Evolutionary conservation across 2,888 invertebrate species (phyloP), one percentile per base, ranked within the genome.

Genomic region (Protula sp.): DNA sequence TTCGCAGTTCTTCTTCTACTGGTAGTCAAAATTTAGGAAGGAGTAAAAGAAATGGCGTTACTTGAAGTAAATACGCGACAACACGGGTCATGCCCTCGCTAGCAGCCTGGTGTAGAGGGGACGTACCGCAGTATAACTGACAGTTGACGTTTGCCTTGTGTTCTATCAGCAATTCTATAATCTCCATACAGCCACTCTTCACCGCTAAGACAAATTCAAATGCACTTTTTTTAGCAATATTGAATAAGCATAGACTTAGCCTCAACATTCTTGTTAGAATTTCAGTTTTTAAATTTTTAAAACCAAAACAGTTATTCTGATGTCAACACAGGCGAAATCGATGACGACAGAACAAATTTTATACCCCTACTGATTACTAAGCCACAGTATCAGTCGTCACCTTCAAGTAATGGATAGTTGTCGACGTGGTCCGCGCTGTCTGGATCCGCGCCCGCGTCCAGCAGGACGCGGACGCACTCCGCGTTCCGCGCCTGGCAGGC

Each of bases 81-180:
- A 38, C 19, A 38, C 19, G 9, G 9, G 19, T 9, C 38, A 38
- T 57, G 1, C 73, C 72, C 29, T 64, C 66, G 51, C 72, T 67
- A 9, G 71, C 72, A 9, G 74, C 73, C 19, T 65, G 63, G 61
- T 77, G 78, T 22, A 78, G 64, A 0, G 76, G 69, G 27, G 75
- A 69, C 54, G 73, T 71, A 9, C 72, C 71, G 47, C 72, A 72
- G 65, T 70, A 75, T n/a, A 68, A 69, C 53, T 67, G 66, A 30
- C 58, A 57, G 60, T 76, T 73, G 1, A 74, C 65, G 51, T 71
- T 59, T n/a, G 76, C 74, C 27, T 71, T 73, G 31, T 67, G 65
- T 29, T 70, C 67, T 4, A 75, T 31, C 54, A 77, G 60, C 48
- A 70, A 55, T 50, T 66, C 65, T 9, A 73, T 71, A 65, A 73